phyloP scores from a whole-genome alignment of 1,140 invertebrate species.

The Bacillus rossius region DNA sequence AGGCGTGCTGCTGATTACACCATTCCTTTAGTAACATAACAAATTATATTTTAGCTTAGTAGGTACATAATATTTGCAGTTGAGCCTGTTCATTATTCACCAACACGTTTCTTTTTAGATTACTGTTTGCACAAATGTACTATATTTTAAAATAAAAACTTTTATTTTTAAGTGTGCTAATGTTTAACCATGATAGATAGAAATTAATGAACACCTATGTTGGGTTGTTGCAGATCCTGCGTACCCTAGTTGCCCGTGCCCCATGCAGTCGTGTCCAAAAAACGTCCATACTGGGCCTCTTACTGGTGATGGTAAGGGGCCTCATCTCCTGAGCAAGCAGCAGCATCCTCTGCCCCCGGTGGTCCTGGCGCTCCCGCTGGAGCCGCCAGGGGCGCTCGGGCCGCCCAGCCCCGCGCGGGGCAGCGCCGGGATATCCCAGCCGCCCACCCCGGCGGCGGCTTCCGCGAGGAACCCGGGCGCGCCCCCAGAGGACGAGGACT shows the following conservation, averaged over 20 bases:
- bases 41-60: too few relatives aligned
- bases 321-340: conserved; percentile 48
- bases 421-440: conserved; percentile 52
- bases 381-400: conserved; percentile 53
- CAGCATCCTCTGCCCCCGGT: conserved; percentile 50
- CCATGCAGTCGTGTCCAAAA: conserved; percentile 90
- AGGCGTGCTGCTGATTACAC: too few relatives aligned
- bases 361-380: conserved; percentile 54
- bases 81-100: too few relatives aligned
- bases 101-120: too few relatives aligned
- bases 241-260: conserved; percentile 71
- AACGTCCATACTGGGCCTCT: conserved; percentile 94
- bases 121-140: too few relatives aligned
- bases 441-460: conserved; percentile 41
- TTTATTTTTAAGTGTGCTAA: too few relatives aligned
- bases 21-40: too few relatives aligned
- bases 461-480: conserved; percentile 25
- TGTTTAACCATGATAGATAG: too few relatives aligned
- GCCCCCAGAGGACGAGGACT: conserved; percentile 25
- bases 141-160: too few relatives aligned
- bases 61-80: too few relatives aligned
- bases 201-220: too few relatives aligned
- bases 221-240: conserved; percentile 50
- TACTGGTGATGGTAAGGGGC: conserved; percentile 80
- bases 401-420: conserved; percentile 61